Conservation (phyloP, 2,113 vertebrate genomes). For the Tichodroma muraria region DNA sequence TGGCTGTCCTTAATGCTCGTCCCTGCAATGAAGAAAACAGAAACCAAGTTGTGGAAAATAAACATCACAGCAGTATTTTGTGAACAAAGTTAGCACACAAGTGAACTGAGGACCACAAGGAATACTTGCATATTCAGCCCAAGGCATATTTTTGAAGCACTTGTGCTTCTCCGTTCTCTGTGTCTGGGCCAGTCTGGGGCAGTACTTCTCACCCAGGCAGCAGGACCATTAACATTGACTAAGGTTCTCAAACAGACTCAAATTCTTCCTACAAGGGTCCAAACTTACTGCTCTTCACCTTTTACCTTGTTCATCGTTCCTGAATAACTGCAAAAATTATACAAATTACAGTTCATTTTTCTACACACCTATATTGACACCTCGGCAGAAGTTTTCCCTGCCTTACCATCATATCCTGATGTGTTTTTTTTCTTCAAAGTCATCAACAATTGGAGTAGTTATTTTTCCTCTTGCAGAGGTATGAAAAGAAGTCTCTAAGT, state of each 20-base stretch:
- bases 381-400: background rate
- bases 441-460: background rate
- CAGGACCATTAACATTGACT: background rate
- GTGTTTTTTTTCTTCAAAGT: background rate
- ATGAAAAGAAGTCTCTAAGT: background rate
- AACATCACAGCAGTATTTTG: background rate
- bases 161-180: background rate
- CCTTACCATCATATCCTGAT: background rate
- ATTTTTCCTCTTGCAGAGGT: background rate
- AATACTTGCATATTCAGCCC: background rate
- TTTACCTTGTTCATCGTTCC: background rate
- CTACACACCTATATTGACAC: background rate
- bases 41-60: background rate
- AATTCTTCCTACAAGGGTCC: background rate
- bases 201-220: background rate
- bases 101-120: background rate
- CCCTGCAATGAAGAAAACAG: constrained; percentile 69
- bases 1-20: constrained; percentile 79
- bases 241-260: background rate
- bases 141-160: background rate
- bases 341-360: background rate
- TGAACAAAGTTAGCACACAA: background rate
- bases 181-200: background rate
- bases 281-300: background rate
- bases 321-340: background rate